Base-by-base conservation (phyloP, 2,888 invertebrate species). In the Alitta virens region DNA sequence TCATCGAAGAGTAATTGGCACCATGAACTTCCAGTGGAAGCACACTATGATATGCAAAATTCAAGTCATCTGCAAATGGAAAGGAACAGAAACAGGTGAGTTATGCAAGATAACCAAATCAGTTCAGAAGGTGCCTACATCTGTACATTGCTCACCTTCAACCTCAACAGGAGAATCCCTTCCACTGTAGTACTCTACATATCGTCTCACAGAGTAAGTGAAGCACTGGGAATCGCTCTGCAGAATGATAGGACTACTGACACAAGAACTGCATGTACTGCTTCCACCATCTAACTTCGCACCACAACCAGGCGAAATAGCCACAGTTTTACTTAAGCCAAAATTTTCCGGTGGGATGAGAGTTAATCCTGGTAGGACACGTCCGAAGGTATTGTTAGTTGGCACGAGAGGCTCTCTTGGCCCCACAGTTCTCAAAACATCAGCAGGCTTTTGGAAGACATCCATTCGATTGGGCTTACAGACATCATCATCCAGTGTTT, bases 21-120 rank as follows among this genome's bases (percentile, higher is more conserved):
- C 90, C 90, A 77, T 88, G 87, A 2, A 90, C 90, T 60, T 88
- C 86, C 71, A 90, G 85, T 56, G 89, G 90, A 68, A 91, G 83
- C 54, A 90, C 89, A 77, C 88, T 89, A 77, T 89, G 88, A 81
- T 89, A 89, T 9, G 88, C 89, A 60, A 77, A 67, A 67, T 77
- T 80, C 67, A 89, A 85, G 81, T 90, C 90, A 75, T 90, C 90
- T 89, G 79, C 1, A 24, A 54, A 54, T 69, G 75, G 72, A 52
- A n/a, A n/a, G n/a, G n/a, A n/a, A n/a, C n/a, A n/a, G n/a, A n/a
- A n/a, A n/a, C n/a, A n/a, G n/a, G n/a, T n/a, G n/a, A n/a, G n/a
- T n/a, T n/a, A n/a, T n/a, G n/a, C n/a, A n/a, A n/a, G n/a, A n/a
- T n/a, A n/a, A n/a, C n/a, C n/a, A n/a, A n/a, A n/a, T n/a, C n/a